Base-by-base conservation (phyloP, 1,140 invertebrate species). In the Nymphalis io region DNA sequence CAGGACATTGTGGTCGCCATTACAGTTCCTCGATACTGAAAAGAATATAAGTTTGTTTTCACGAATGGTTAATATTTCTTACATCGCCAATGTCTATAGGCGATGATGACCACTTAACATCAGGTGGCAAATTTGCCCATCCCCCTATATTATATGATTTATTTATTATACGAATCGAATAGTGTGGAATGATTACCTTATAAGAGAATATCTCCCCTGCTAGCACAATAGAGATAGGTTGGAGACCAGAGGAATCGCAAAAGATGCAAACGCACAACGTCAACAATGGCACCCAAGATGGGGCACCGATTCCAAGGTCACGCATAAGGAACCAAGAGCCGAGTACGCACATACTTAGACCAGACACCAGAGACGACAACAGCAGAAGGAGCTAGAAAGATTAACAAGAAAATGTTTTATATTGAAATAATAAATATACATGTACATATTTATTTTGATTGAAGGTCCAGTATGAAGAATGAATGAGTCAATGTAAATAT, bases 241-340 rank as follows among this genome's bases (percentile, higher is more conserved):
- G 76, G 8, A 79, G 65, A 15, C 74, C 76, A 27, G 72, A 67
- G 0, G 76, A 67, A 20, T 79, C 76, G 20, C 74, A 76, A 70
- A 79, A 79, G 44, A 79, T 79, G 23, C 72, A 79, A 10, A 79
- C n/a, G n/a, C 76, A 76, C 2, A 79, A 64, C 0, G 74, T 79
- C n/a, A 72, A 16, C n/a, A 79, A 48, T 13, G 76, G 76, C 0
- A 79, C 23, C 74, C 72, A 76, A 16, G 69, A 63, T 16, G 74
- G 74, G 0, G 70, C 60, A 8, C 48, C 51, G 13, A 67, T 46
- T 8, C 58, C 69, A 55, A 63, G 48, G 3, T 72, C 44, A 11
- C 66, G 70, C 13, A 70, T 53, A 2, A 79, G 57, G 58, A 79
- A 79, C 76, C 76, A 79, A 1, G 76, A 65, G 0, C 68, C 76